phyloP scores from a whole-genome alignment of 2,888 invertebrate genomes.

The Chirona hameri region DNA sequence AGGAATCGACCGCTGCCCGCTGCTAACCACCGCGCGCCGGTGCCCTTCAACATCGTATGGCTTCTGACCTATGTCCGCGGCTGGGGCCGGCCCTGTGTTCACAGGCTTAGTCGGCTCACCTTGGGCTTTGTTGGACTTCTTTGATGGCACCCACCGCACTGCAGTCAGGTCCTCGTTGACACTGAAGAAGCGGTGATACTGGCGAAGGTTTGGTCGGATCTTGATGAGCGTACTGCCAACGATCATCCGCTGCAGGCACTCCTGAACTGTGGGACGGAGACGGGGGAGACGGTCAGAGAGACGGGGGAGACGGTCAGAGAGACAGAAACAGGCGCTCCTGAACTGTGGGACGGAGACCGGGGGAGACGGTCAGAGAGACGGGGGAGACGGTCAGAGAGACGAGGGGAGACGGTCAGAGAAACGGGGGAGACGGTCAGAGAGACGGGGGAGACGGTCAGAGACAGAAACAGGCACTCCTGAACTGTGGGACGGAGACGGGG shows the following conservation, averaged over 20 bases:
- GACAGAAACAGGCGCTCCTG: no score
- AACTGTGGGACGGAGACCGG: no score
- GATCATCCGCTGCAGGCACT: slow-evolving; percentile 57
- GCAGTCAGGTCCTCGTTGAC: slow-evolving; percentile 54
- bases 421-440: no score
- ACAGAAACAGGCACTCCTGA: no score
- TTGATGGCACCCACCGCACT: slow-evolving; percentile 57
- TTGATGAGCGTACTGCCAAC: slow-evolving; percentile 56
- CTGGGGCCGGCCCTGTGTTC: background rate
- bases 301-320: no score
- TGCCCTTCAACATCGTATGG: background rate
- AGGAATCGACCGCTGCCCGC: no score
- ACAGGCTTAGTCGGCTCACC: slow-evolving; percentile 48
- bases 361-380: no score
- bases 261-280: slow-evolving; percentile 49
- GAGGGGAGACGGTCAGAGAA: no score
- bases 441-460: no score
- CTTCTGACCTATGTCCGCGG: background rate
- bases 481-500: no score
- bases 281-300: no score
- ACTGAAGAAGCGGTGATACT: slow-evolving; percentile 56
- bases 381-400: no score
- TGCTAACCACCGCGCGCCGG: background rate
- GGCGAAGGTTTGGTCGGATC: slow-evolving; percentile 55
- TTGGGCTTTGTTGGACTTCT: slow-evolving; percentile 57